These are phyloP conservation scores for Podocnemis expansa DNA, from an alignment of 2,113 vertebrate genomes.

Conservation along the genomic window DNA sequence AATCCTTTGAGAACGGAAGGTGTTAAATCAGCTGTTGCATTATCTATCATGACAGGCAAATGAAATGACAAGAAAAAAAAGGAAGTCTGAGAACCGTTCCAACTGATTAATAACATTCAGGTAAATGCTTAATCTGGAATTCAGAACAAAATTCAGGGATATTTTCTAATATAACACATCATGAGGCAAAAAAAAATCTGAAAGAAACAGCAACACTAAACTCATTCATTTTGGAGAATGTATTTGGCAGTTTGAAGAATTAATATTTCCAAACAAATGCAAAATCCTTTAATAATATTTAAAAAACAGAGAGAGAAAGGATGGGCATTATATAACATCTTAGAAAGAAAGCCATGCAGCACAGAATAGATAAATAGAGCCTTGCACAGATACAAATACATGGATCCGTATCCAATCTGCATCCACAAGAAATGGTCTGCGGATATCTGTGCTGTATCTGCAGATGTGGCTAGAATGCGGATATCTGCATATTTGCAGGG, in stretches of 20 bases:
- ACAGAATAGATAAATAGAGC: not conserved
- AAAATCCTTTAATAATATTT: not conserved
- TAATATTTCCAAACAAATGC: not conserved
- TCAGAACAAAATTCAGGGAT: not conserved
- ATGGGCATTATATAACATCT: not conserved
- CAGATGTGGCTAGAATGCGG: no score
- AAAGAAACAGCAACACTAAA: no score
- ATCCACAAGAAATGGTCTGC: no score
- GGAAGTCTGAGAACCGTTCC: not conserved
- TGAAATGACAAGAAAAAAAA: conserved; percentile 10
- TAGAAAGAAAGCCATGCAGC: fast-evolving
- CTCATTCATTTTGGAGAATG: not conserved
- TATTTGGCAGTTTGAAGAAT: not conserved
- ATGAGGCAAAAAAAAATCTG: not conserved
- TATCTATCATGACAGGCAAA: not conserved
- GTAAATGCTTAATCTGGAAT: not conserved
- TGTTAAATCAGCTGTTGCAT: not conserved
- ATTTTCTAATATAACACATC: not conserved
- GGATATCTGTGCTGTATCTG: no score
- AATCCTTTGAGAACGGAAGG: not conserved
- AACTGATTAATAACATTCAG: conserved; percentile 4
- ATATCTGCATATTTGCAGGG: no score
- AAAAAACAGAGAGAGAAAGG: not conserved
- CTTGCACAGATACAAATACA: no score
- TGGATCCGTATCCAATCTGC: no score